Conservation (phyloP, 2,113 vertebrate genomes). For the Myotis brandtii region DNA sequence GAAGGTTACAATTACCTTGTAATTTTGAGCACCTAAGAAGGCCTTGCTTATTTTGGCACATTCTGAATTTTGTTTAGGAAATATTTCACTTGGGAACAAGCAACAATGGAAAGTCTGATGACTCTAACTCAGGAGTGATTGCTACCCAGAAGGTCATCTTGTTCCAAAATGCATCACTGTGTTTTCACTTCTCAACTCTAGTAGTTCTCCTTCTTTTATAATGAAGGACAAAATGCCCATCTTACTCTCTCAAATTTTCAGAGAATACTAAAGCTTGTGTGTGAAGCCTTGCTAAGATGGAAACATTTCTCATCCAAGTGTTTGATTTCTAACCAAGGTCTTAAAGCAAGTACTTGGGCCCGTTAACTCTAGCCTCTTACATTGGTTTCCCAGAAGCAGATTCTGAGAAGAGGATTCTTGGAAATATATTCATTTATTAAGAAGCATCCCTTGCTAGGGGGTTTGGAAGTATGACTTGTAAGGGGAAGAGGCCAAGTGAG, state of each 20-base stretch:
- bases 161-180: slow-evolving; percentile 22
- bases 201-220: slow-evolving; percentile 33
- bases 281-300: background rate
- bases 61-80: slow-evolving; percentile 73
- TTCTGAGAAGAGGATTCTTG: background rate
- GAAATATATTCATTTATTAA: background rate
- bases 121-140: slow-evolving; percentile 42
- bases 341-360: slow-evolving; percentile 27
- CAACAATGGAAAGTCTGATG: slow-evolving; percentile 30
- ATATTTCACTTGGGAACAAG: slow-evolving; percentile 59
- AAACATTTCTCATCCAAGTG: slow-evolving; percentile 22
- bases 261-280: slow-evolving; percentile 16
- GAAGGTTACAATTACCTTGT: slow-evolving; percentile 7
- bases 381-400: background rate
- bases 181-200: slow-evolving; percentile 33
- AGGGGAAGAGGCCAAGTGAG: background rate
- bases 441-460: background rate
- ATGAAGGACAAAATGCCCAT: slow-evolving; percentile 32
- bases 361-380: background rate
- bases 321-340: slow-evolving; percentile 39
- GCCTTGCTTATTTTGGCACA: background rate
- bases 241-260: slow-evolving; percentile 17
- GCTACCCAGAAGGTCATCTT: slow-evolving; percentile 54
- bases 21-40: background rate
- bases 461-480: background rate